Conservation (phyloP, 2,797 vertebrate species). For the Danio choprae region DNA sequence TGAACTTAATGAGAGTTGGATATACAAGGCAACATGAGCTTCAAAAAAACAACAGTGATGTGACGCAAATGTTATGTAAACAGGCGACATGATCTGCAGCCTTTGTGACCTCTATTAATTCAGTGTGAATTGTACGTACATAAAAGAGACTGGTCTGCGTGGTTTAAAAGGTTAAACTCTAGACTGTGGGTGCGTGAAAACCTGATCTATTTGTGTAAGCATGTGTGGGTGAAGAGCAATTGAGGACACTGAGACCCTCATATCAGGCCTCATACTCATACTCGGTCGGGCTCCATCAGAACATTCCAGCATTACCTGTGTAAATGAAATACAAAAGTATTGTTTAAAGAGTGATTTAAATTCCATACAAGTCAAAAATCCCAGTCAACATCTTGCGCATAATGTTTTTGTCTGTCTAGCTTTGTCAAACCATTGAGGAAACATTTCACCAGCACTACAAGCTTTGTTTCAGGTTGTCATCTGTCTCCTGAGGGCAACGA, state of each 20-base stretch:
- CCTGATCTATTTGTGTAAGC: conserved; percentile 24
- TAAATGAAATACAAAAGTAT: conserved; percentile 36
- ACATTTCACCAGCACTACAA: conserved; percentile 61
- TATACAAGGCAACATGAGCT: not conserved
- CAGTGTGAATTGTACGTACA: not conserved
- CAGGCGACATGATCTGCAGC: not conserved
- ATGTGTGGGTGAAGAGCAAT: conserved; percentile 35
- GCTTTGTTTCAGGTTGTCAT: conserved; percentile 68
- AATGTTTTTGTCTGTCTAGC: not conserved
- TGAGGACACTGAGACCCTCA: conserved; percentile 3
- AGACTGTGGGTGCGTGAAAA: conserved; percentile 29
- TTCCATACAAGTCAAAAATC: not conserved
- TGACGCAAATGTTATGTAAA: not conserved
- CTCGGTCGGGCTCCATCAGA: conserved; percentile 26
- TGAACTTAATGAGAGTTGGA: not conserved
- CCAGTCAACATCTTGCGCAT: not conserved
- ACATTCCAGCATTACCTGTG: conserved; percentile 41
- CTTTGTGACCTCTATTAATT: not conserved
- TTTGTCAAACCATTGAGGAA: conserved; percentile 27
- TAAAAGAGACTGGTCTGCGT: not conserved
- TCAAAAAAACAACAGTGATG: not conserved
- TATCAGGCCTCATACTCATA: conserved; percentile 6
- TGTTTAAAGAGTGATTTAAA: not conserved
- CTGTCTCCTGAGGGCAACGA: conserved; percentile 73
- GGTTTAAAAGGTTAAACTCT: conserved; percentile 23